Evolutionary conservation across 2,797 vertebrate genomes (phyloP), one percentile per base, ranked within the genome.

Genomic region (Crocidura indochinensis): DNA sequence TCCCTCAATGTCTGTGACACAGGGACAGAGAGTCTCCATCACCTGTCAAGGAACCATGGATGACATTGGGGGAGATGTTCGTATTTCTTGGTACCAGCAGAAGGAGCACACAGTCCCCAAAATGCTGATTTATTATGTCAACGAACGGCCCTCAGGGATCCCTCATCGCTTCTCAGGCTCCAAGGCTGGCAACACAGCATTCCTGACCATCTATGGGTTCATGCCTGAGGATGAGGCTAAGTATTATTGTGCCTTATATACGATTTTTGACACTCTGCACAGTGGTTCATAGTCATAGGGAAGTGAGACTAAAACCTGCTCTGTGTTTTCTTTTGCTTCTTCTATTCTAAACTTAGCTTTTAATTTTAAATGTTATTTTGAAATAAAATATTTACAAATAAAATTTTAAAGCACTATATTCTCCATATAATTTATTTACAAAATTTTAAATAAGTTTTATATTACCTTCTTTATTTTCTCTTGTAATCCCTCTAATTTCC

Each of bases 61-160:
- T n/a, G n/a, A n/a, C n/a, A n/a, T n/a, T n/a, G n/a, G n/a, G n/a
- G n/a, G n/a, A n/a, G n/a, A n/a, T n/a, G n/a, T n/a, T n/a, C n/a
- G n/a, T n/a, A n/a, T n/a, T n/a, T n/a, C n/a, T n/a, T n/a, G n/a
- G n/a, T n/a, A 29, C 29, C 91, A 94, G 47, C 83, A 85, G 71
- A 80, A 46, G 10, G 38, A 69, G 12, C 72, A 68, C 15, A 62
- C 10, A 0, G 20, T 62, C 14, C 91, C 81, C 2, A 72, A 10
- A 47, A 12, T 79, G 1, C 8, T 91, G 8, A 65, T 93, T 51
- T 31, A 62, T 19, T 5, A 6, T 0, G n/a, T 27, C 24, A 91
- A 6, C 8, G 0, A 0, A 6, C 4, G 31, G 51, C 0, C 6
- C 3, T 10, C 53, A 0, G 26, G 51, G 38, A 4, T 0, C 26